These are phyloP conservation scores for Corydoras maculifer DNA, from an alignment of 2,113 vertebrate genomes.

Conservation along the genomic window DNA sequence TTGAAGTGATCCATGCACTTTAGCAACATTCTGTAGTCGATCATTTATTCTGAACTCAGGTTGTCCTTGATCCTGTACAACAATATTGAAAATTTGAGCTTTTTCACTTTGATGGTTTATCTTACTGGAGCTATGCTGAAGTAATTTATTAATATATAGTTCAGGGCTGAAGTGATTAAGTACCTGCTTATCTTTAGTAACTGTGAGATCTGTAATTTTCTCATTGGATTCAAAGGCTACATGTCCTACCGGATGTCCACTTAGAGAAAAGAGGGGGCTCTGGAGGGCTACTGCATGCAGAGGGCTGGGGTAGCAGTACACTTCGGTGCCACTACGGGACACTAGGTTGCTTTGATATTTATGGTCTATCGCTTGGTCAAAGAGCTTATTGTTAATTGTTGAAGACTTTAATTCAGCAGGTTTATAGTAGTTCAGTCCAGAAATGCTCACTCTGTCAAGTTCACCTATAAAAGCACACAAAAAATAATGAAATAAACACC, in stretches of 20 bases:
- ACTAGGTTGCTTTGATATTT: constrained; percentile 81
- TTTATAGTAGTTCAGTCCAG: constrained; percentile 54
- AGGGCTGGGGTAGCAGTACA: constrained; percentile 88
- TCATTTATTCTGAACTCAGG: constrained; percentile 3
- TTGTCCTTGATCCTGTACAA: constrained; percentile 4
- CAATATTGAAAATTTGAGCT: constrained; percentile 11
- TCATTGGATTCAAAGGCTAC: constrained; percentile 30
- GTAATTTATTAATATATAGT: constrained; percentile 75
- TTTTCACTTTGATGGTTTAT: constrained; percentile 43
- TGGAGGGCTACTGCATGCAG: constrained; percentile 90
- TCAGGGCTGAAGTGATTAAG: constrained; percentile 53
- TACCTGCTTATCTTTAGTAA: constrained; percentile 32
- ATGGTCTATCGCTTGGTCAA: constrained; percentile 57
- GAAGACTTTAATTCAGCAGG: constrained; percentile 52
- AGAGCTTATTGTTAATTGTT: constrained; percentile 46
- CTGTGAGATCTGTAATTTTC: constrained; percentile 12
- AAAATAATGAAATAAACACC: constrained; percentile 9
- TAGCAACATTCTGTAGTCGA: neutral
- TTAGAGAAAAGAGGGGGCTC: constrained; percentile 80
- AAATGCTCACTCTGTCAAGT: constrained; percentile 68
- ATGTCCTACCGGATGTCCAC: constrained; percentile 40
- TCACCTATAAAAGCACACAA: constrained; percentile 69
- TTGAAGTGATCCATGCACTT: constrained; percentile 3
- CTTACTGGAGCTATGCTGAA: constrained; percentile 65
- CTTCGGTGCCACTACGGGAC: constrained; percentile 73